Base-by-base conservation (phyloP, 2,797 vertebrate species). In the Chaunax sp. region DNA sequence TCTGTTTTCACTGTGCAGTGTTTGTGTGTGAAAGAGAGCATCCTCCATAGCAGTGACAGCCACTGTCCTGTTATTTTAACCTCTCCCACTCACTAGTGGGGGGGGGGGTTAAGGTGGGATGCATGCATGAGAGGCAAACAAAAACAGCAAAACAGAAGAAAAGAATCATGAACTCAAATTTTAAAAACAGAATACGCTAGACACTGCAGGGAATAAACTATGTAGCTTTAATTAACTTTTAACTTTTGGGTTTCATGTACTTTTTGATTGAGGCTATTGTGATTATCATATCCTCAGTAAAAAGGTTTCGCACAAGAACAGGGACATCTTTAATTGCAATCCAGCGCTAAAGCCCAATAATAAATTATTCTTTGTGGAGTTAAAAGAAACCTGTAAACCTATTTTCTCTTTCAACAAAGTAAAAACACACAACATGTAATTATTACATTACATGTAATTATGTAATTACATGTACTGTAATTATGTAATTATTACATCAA, bases 11-110 rank as follows among this genome's bases (percentile, higher is more conserved):
- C 33, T 2, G 33, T 35, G 33, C 33, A 35, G 25, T 55, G 12
- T 55, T 16, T 56, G 28, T 20, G 28, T 23, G 49, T 14, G 14
- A 20, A 47, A 58, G 30, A 33, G 35, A 20, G 57, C 45, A 54
- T 66, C 43, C 44, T 71, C 58, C 10, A 23, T 28, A 30, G 33
- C 57, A 40, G 37, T 74, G 61, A 70, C 35, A 68, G 64, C 25
- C 30, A 28, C 51, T 69, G 44, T 46, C 68, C n/a, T 19, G 45
- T 73, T 76, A 49, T 75, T 80, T 76, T 75, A 77, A 76, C 63
- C 41, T 70, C 63, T 83, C 49, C 41, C 59, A 65, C 68, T 80
- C 70, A 65, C 35, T 59, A 30, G 30, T 52, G 28, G 19, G 52
- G 40, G 52, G 28, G 19, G 52, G 40, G 52, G 51, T 65, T 67